These are phyloP conservation scores for Hydrochoerus hydrochaeris DNA, from an alignment of 2,113 vertebrate genomes.

Conservation along the genomic window DNA sequence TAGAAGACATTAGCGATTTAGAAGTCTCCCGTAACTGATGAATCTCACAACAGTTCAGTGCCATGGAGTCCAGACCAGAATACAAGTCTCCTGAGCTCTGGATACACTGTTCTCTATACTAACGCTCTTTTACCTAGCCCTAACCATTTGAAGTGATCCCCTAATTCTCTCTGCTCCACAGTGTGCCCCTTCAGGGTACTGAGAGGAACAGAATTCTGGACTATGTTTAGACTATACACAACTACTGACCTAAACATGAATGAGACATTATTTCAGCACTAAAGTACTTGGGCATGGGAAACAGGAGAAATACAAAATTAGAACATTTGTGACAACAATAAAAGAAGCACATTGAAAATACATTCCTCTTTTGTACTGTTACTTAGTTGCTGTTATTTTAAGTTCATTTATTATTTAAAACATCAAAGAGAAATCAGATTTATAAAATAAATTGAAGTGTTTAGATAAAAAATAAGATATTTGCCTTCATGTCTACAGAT, in stretches of 20 bases:
- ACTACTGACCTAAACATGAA: slow-evolving; percentile 15
- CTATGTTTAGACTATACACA: not conserved
- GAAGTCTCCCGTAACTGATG: slow-evolving; percentile 27
- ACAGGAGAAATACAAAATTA: slow-evolving; percentile 53
- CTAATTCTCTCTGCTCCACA: not conserved
- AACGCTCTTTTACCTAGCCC: not conserved
- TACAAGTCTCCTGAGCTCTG: not conserved
- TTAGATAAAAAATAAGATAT: slow-evolving; percentile 79
- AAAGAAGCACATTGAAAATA: slow-evolving; percentile 83
- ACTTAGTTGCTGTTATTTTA: slow-evolving; percentile 87
- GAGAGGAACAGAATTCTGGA: slow-evolving; percentile 27
- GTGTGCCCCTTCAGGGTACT: not conserved
- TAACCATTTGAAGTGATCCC: not conserved
- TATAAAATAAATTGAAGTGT: slow-evolving; percentile 84
- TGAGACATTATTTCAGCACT: slow-evolving; percentile 55
- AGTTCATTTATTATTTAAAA: slow-evolving; percentile 88
- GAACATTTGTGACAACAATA: slow-evolving; percentile 72
- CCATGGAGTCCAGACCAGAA: not conserved
- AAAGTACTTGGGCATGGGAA: slow-evolving; percentile 43
- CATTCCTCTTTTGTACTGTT: slow-evolving; percentile 83
- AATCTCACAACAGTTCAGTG: not conserved
- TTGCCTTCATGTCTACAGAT: slow-evolving; percentile 76
- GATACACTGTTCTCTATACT: not conserved
- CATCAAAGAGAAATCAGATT: slow-evolving; percentile 84
- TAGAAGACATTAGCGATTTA: slow-evolving; percentile 22